These are phyloP conservation scores for Mystacides longicornis DNA, from an alignment of 2,888 invertebrate species.

Conservation along the genomic window DNA sequence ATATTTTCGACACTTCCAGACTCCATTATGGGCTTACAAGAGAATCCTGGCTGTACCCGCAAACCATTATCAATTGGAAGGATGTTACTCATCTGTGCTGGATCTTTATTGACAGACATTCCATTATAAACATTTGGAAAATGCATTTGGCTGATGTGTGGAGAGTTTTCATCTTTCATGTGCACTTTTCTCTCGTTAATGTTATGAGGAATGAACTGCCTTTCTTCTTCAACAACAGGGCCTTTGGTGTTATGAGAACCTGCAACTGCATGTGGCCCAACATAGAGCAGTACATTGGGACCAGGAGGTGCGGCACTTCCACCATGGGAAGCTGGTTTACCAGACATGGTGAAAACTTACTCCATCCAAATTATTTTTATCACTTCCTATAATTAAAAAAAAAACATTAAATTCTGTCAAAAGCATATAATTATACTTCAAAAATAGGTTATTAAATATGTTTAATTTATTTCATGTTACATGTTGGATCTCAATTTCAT, in stretches of 20 bases:
- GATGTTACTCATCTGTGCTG: constrained; percentile 12
- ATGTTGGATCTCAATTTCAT: too few relatives aligned
- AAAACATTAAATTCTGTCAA: too few relatives aligned
- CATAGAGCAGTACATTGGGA: constrained; percentile 47
- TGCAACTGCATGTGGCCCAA: constrained; percentile 31
- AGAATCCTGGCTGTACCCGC: constrained; percentile 9
- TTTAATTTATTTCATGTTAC: too few relatives aligned
- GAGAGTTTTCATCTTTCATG: constrained; percentile 9
- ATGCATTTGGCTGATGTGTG: constrained; percentile 10
- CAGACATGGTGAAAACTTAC: constrained; percentile 66
- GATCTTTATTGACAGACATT: constrained; percentile 18
- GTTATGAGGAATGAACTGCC: constrained; percentile 25
- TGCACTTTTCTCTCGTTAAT: constrained; percentile 31
- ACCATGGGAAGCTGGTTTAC: constrained; percentile 68
- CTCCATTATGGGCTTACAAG: constrained; percentile 18
- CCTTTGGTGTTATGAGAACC: constrained; percentile 21
- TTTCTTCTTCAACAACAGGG: constrained; percentile 10
- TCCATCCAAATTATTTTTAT: constrained; percentile 31
- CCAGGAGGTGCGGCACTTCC: constrained; percentile 41
- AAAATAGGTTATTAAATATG: too few relatives aligned
- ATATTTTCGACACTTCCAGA: constrained; percentile 9
- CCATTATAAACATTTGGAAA: constrained; percentile 21
- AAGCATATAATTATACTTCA: too few relatives aligned
- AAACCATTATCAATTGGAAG: constrained; percentile 14
- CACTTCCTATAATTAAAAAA: constrained; percentile 14